Conservation (phyloP, 2,888 invertebrate genomes). For the Euspilapteryx auroguttella region DNA sequence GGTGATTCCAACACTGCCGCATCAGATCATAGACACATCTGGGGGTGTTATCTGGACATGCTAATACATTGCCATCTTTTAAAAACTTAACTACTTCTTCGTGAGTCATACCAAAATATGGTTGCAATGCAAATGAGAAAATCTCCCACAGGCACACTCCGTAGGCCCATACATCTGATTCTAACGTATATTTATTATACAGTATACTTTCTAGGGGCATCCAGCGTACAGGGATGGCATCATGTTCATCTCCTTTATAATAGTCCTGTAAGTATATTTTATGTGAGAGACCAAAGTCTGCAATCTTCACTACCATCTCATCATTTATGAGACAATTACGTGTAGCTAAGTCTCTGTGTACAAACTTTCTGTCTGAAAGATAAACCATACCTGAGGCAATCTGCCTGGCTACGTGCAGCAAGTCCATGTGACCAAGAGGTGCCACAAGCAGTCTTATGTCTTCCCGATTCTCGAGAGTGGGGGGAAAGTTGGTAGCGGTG, state of each 20-base stretch:
- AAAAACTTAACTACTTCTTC: conserved; percentile 95
- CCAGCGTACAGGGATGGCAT: conserved; percentile 96
- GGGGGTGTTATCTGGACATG: conserved; percentile 89
- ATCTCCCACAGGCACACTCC: conserved; percentile 97
- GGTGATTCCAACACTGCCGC: conserved; percentile 91
- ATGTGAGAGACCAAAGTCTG: conserved; percentile 95
- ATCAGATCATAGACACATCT: conserved; percentile 86
- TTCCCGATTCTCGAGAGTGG: conserved; percentile 64
- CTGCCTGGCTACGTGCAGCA: conserved; percentile 84
- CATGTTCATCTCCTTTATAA: conserved; percentile 93
- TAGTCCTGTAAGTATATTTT: conserved; percentile 95
- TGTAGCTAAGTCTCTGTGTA: conserved; percentile 93
- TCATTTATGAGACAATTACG: conserved; percentile 94
- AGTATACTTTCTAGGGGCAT: conserved; percentile 97
- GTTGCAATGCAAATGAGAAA: conserved; percentile 93
- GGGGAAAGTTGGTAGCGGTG: conserved; percentile 78
- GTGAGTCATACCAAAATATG: conserved; percentile 96
- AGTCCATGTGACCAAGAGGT: conserved; percentile 76
- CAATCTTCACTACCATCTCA: conserved; percentile 93
- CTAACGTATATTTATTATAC: conserved; percentile 94
- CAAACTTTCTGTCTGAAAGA: conserved; percentile 90
- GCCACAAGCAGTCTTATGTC: conserved; percentile 63
- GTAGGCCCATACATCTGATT: conserved; percentile 97
- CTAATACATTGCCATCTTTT: conserved; percentile 89
- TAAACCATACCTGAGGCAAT: conserved; percentile 96